Evolutionary conservation across 2,888 invertebrate species (phyloP).

Genomic region (Ectemnius cavifrons): DNA sequence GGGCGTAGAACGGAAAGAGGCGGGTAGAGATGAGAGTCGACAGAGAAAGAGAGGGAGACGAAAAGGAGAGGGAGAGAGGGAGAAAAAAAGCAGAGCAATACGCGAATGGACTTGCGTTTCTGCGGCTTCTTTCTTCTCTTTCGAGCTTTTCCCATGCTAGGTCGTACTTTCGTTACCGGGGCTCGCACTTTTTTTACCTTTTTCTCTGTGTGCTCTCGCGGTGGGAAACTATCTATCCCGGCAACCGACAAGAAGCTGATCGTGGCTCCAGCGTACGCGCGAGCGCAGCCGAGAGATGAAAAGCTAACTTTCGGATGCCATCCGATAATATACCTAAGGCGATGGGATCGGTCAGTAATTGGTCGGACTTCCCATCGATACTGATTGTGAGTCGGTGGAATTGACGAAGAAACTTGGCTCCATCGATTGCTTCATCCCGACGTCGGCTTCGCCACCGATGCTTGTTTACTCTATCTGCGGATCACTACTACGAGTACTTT

Average conservation of each 20-base stretch:
- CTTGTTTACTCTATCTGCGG: slow-evolving; percentile 25
- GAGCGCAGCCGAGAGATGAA: slow-evolving; percentile 61
- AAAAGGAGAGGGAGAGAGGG: slow-evolving; percentile 11
- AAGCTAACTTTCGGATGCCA: slow-evolving; percentile 65
- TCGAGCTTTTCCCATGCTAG: too few relatives aligned
- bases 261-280: slow-evolving; percentile 26
- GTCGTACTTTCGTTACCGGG: neutral
- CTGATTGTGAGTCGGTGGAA: slow-evolving; percentile 39
- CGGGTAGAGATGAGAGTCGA: slow-evolving; percentile 6
- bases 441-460: slow-evolving; percentile 11
- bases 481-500: slow-evolving; percentile 42
- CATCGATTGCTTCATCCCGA: slow-evolving; percentile 53
- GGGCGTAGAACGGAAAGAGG: slow-evolving; percentile 8
- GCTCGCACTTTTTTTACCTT: slow-evolving; percentile 4
- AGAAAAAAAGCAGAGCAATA: slow-evolving; percentile 1
- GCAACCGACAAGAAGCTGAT: slow-evolving; percentile 36
- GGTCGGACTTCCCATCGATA: slow-evolving; percentile 60
- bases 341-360: slow-evolving; percentile 63
- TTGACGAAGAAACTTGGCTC: slow-evolving; percentile 54
- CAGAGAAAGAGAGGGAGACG: neutral
- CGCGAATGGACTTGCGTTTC: slow-evolving; percentile 21
- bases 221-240: neutral
- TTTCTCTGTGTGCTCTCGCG: neutral
- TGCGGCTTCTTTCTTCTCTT: neutral
- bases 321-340: slow-evolving; percentile 63